A percentile compares a stretch with the other conserved stretches of the same genome.
Evolutionary conservation across 35 echinoderm and acorn worm genomes (phyloP).

Genomic region (Stichopus chloronotus): DNA sequence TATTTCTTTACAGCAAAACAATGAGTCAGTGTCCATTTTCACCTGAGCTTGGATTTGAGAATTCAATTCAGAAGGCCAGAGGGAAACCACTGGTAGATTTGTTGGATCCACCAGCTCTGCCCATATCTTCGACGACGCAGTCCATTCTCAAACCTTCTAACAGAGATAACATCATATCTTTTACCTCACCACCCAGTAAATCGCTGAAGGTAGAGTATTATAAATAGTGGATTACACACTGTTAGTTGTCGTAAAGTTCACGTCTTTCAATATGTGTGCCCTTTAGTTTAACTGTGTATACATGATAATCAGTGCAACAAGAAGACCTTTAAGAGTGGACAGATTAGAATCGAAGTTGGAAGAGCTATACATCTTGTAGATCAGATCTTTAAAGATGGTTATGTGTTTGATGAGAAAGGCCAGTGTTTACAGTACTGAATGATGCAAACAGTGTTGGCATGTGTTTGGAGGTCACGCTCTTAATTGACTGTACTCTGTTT

Average conservation of each 20-base stretch:
- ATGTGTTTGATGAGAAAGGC: too few relatives aligned
- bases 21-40: slow-evolving; percentile 64
- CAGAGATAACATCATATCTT: slow-evolving; percentile 50
- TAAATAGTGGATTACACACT: not conserved
- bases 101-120: not conserved
- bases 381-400: too few relatives aligned
- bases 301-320: too few relatives aligned
- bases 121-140: not conserved
- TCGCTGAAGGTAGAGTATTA: slow-evolving; percentile 43
- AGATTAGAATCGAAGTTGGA: too few relatives aligned
- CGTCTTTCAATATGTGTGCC: not conserved
- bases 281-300: too few relatives aligned
- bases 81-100: not conserved
- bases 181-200: slow-evolving; percentile 38
- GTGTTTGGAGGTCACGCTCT: too few relatives aligned
- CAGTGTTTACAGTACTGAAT: too few relatives aligned
- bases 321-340: too few relatives aligned
- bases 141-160: slow-evolving; percentile 48
- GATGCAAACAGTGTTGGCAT: too few relatives aligned
- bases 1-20: slow-evolving; percentile 21
- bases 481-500: too few relatives aligned
- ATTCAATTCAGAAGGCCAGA: slow-evolving; percentile 29
- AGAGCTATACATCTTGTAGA: too few relatives aligned
- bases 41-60: slow-evolving; percentile 44
- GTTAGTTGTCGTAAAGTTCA: not conserved